These are phyloP conservation scores for Armadillidium nasatum DNA, from an alignment of 1,140 invertebrate species.

Conservation along the genomic window DNA sequence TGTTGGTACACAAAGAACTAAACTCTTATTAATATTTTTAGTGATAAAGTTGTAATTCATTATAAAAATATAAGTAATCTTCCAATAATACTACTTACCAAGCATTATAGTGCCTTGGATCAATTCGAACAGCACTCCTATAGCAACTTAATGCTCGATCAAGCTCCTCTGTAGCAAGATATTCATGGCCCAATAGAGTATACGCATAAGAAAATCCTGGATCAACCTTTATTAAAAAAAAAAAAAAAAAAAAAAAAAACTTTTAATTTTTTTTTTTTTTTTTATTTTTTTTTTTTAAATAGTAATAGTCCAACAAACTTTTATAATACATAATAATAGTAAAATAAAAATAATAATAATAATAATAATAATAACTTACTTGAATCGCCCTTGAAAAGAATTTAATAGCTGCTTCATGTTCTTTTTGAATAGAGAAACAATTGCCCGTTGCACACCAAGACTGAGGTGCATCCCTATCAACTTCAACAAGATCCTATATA, in stretches of 20 bases:
- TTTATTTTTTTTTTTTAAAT: too few relatives aligned
- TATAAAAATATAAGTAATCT: too few relatives aligned
- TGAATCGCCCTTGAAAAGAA: constrained; percentile 96
- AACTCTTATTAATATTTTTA: too few relatives aligned
- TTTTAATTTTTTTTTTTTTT: too few relatives aligned
- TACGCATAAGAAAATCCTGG: constrained; percentile 92
- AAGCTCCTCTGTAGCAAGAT: constrained; percentile 91
- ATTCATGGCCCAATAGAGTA: constrained; percentile 93
- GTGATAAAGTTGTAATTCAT: too few relatives aligned
- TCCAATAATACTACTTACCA: constrained; percentile 59
- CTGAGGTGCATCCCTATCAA: constrained; percentile 69
- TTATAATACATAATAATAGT: too few relatives aligned
- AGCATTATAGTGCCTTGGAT: constrained; percentile 93
- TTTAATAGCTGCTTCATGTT: constrained; percentile 97
- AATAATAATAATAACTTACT: constrained; percentile 51
- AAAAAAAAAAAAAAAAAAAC: too few relatives aligned
- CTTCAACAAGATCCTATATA: constrained; percentile 48
- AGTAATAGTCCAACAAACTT: too few relatives aligned
- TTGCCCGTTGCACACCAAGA: constrained; percentile 96
- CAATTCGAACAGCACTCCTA: constrained; percentile 81
- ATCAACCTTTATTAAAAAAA: constrained; percentile 61
- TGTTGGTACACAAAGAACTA: too few relatives aligned
- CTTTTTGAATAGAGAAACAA: constrained; percentile 94
- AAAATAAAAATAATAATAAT: too few relatives aligned
- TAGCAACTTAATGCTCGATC: constrained; percentile 94